phyloP scores from a whole-genome alignment of 1,140 invertebrate species.

The Chymomyza costata region DNA sequence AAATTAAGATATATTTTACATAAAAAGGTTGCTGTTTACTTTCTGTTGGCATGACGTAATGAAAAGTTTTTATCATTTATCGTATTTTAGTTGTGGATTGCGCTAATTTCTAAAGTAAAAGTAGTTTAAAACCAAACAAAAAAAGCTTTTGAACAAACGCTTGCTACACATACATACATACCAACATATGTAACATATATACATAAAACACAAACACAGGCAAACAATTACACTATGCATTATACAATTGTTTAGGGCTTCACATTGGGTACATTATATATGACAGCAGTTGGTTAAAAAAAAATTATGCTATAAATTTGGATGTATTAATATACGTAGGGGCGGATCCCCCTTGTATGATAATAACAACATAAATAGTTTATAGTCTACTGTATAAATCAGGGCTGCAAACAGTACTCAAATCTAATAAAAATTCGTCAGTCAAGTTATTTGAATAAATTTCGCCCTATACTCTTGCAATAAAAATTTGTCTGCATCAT shows the following conservation, averaged over 20 bases:
- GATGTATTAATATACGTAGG: not conserved
- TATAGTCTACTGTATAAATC: no score
- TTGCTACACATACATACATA: constrained; percentile 22
- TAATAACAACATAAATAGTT: no score
- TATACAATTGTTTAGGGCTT: constrained; percentile 41
- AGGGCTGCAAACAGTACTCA: no score
- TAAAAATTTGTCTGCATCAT: no score
- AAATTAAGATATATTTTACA: constrained; percentile 66
- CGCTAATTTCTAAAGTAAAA: constrained; percentile 38
- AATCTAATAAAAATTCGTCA: no score
- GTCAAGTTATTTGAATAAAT: no score
- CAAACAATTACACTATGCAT: constrained; percentile 15
- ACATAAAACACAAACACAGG: constrained; percentile 18
- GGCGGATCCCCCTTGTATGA: no score
- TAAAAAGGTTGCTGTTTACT: constrained; percentile 64
- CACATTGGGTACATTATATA: constrained; percentile 28
- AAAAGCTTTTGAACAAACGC: constrained; percentile 9
- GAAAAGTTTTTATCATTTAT: constrained; percentile 47
- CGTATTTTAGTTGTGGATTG: constrained; percentile 50
- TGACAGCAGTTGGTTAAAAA: constrained; percentile 26
- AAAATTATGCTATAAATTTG: constrained; percentile 16
- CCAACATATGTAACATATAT: constrained; percentile 18
- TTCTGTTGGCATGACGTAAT: constrained; percentile 57
- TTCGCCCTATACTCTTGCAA: no score
- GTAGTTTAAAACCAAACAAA: constrained; percentile 24